Evolutionary conservation across 2,113 vertebrate species (phyloP), one percentile per base, ranked within the genome.

Genomic region (Athene noctua): DNA sequence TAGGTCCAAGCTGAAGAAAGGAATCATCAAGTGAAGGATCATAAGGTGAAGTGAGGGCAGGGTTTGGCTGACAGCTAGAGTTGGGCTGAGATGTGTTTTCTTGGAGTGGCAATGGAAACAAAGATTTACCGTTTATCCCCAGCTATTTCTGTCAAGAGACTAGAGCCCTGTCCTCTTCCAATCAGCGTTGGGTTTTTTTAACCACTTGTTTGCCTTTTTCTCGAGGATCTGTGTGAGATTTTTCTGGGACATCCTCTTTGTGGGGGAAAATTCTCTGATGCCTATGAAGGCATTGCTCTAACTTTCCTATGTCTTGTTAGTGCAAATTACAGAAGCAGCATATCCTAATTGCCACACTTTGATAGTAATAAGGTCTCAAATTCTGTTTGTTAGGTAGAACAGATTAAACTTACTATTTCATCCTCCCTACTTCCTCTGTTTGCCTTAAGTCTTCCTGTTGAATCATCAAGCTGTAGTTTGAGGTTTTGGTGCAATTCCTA

Each of bases 61-160:
- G 54, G 36, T 32, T 51, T 61, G 58, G 52, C 82, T 88, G 86
- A 13, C 32, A 40, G 62, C 75, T 67, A 27, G 83, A 73, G 75
- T 52, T 61, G 63, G 88, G 74, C 81, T 88, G 88, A 88, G 90
- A 82, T 78, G 79, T 58, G 74, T 88, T 91, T 94, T 85, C 89
- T 49, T 80, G 66, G 66, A 82, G 81, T 73, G 85, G 36, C 70
- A 66, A 6, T 87, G 78, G 93, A 65, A 96, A 91, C 85, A 89
- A 87, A 95, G 92, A 70, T 90, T 75, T 79, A 86, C 52, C 36
- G 1, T 93, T 97, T 92, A 88, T 90, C 85, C 85, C 71, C 30
- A 26, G 62, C 78, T 95, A 52, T 91, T 95, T 95, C 92, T 92
- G 82, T 87, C 72, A 70, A 70, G 62, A 63, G 94, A 29, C 52